Base-by-base conservation (phyloP, 2,888 invertebrate genomes). In the Carterocephalus palaemon region DNA sequence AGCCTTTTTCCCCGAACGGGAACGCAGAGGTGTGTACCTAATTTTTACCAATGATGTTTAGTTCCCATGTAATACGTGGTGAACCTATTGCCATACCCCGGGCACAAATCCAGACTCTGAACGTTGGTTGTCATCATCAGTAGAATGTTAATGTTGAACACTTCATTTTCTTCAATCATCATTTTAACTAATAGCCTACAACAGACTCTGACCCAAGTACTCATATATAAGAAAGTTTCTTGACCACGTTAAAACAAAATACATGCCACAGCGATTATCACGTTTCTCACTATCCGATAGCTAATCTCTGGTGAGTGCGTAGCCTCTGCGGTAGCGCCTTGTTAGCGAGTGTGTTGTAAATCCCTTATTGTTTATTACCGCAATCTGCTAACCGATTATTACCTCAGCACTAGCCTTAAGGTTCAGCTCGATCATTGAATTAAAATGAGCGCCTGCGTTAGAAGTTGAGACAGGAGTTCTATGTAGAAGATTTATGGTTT, bases 301-400 rank as follows among this genome's bases (percentile, higher is more conserved):
- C 28, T 42, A 34, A 42, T 42, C 42, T 28, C 9, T 22, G 19
- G 4, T n/a, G 36, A 22, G 20, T 10, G n/a, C n/a, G 10, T 7
- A 4, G 26, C 20, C 10, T 34, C 42, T 34, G 19, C 42, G 34
- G 42, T 20, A 42, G 41, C 41, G 19, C 23, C 32, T 33, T 42
- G 42, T 34, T 34, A 28, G 20, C 19, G 19, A 33, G 26, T 34
- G 26, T 42, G 42, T 28, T 34, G 34, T 34, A 34, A 34, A 26
- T 19, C 13, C 26, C 12, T 41, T 33, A 40, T 42, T 42, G 42
- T 42, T 42, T 42, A 42, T 42, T 34, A 24, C 34, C 2, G 34
- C 22, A 42, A 34, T 33, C 42, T 24, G 4, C 42, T 32, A 42
- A 28, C 42, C 42, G 42, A 34, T 42, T 28, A 42, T 42, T 42